These are phyloP conservation scores for Sebastes hopkinsi DNA, from an alignment of 2,797 vertebrate genomes.

Conservation along the genomic window DNA sequence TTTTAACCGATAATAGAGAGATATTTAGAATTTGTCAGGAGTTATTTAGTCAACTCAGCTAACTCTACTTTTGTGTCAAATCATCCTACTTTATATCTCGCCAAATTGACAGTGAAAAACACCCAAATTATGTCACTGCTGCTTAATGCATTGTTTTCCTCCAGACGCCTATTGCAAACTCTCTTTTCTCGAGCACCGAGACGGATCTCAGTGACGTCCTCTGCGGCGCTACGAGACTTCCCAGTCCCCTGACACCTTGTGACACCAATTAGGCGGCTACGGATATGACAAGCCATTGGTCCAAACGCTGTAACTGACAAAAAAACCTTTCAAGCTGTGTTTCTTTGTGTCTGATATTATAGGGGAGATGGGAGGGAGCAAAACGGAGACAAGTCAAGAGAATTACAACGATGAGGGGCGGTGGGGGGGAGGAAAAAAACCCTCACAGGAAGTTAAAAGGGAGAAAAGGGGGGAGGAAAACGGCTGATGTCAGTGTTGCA, in stretches of 20 bases:
- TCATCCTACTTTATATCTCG: not conserved
- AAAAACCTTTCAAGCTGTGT: constrained; percentile 15
- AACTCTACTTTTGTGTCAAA: not conserved
- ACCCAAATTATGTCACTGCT: not conserved
- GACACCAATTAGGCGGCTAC: constrained; percentile 64
- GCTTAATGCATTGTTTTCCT: constrained; percentile 8
- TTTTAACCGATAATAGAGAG: too few species aligned
- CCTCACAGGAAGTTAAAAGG: not conserved
- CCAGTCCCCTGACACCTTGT: constrained; percentile 41
- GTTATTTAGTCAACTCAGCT: not conserved
- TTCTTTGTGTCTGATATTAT: constrained; percentile 37
- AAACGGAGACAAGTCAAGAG: constrained; percentile 23
- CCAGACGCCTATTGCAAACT: not conserved
- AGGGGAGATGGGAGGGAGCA: constrained; percentile 14
- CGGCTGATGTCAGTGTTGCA: constrained; percentile 43
- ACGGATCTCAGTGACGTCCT: constrained; percentile 31
- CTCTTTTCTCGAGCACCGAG: constrained; percentile 1
- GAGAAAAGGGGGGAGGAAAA: not conserved
- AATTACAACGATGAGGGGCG: not conserved
- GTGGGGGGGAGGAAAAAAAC: not conserved
- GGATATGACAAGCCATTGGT: constrained; percentile 60
- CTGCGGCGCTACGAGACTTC: constrained; percentile 12
- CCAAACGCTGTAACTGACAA: constrained; percentile 52
- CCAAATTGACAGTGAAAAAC: not conserved
- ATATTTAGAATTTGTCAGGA: not conserved